phyloP scores from a whole-genome alignment of 2,888 invertebrate species.

The Drosophila meridiana region DNA sequence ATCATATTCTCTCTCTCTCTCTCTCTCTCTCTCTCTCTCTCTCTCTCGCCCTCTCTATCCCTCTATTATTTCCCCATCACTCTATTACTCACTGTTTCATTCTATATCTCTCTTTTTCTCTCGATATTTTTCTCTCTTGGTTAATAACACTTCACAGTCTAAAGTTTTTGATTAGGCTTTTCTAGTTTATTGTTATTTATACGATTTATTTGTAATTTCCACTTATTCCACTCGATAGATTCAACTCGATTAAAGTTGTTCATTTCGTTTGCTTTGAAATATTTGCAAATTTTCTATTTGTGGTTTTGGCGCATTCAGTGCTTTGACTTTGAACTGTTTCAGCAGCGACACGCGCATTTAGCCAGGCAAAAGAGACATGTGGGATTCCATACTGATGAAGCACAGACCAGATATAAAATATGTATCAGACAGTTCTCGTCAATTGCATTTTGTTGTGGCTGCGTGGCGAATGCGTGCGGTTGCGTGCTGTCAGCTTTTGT shows the following conservation, averaged over 20 bases:
- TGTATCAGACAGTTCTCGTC: slow-evolving; percentile 37
- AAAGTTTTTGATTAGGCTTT: background rate
- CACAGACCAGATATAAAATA: slow-evolving; percentile 41
- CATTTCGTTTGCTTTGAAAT: background rate
- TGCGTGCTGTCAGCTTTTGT: slow-evolving; percentile 36
- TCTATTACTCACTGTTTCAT: no score
- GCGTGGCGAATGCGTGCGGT: slow-evolving; percentile 18
- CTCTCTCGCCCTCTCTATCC: background rate
- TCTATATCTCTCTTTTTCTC: background rate
- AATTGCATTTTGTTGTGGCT: slow-evolving; percentile 64
- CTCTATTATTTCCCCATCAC: no score
- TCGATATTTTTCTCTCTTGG: no score
- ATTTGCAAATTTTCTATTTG: slow-evolving; percentile 6
- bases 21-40: background rate
- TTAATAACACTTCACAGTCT: background rate
- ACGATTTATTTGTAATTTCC: background rate
- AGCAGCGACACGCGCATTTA: background rate
- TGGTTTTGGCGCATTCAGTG: background rate
- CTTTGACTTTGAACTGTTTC: slow-evolving; percentile 15
- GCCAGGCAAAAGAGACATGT: slow-evolving; percentile 2
- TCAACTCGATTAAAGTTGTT: background rate
- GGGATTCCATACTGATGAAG: slow-evolving; percentile 12
- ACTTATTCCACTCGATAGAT: background rate
- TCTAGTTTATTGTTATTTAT: background rate
- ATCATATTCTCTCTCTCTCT: background rate